Conservation (phyloP, 2,888 invertebrate genomes). For the Phymatocera aterrima region DNA sequence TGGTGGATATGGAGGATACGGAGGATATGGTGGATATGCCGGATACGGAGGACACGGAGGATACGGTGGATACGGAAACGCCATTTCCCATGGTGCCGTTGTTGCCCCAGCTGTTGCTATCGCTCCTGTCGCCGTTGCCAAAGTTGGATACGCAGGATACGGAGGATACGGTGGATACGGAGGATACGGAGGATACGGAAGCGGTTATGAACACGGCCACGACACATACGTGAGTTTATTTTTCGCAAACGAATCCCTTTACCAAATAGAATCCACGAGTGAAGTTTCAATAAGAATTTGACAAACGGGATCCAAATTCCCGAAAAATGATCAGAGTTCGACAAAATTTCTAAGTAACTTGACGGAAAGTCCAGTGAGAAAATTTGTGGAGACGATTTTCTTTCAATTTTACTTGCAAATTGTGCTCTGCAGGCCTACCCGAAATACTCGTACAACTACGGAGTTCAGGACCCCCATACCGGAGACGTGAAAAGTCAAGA, state of each 20-base stretch:
- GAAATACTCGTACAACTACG: conserved; percentile 66
- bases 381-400: too few species aligned
- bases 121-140: conserved; percentile 51
- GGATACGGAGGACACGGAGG: conserved; percentile 36
- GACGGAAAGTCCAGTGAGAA: too few species aligned
- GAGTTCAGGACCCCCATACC: conserved; percentile 67
- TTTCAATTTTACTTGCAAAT: not conserved
- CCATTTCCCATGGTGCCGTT: conserved; percentile 50
- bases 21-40: conserved; percentile 45
- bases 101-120: conserved; percentile 50
- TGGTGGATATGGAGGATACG: conserved; percentile 50
- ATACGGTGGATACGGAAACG: conserved; percentile 37
- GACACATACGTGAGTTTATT: conserved; percentile 59
- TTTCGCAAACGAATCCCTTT: not conserved
- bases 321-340: too few species aligned
- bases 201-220: conserved; percentile 53
- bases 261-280: too few species aligned
- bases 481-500: conserved; percentile 68
- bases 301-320: too few species aligned
- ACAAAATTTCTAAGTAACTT: too few species aligned
- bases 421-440: conserved; percentile 60
- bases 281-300: too few species aligned
- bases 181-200: conserved; percentile 44
- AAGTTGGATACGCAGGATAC: conserved; percentile 54
- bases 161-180: conserved; percentile 42